Evolutionary conservation across 2,113 vertebrate species (phyloP).

Genomic region (Carollia perspicillata): DNA sequence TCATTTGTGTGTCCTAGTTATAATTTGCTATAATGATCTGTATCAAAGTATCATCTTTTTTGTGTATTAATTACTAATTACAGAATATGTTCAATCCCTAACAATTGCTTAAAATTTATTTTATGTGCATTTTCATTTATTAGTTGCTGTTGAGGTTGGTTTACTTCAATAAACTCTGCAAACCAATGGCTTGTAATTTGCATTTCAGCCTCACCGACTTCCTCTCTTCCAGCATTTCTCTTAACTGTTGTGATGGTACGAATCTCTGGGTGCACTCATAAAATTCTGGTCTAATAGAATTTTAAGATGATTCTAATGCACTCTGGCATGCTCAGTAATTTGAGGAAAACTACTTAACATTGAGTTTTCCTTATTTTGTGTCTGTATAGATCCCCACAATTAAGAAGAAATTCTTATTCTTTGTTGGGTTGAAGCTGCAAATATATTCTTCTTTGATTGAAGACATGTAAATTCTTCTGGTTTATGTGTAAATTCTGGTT

Average conservation of each 20-base stretch:
- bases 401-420: neutral
- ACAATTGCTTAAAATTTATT: slow-evolving; percentile 10
- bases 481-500: neutral
- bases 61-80: slow-evolving; percentile 3
- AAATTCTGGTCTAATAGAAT: neutral
- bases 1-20: neutral
- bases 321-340: neutral
- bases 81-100: neutral
- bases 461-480: neutral
- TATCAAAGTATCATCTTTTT: neutral
- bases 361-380: neutral
- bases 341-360: neutral
- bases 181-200: neutral
- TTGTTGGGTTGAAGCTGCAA: neutral
- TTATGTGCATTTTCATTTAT: neutral
- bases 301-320: neutral
- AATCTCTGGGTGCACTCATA: neutral
- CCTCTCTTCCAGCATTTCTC: neutral
- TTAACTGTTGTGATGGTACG: neutral
- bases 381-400: neutral
- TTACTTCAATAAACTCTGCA: neutral
- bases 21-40: neutral
- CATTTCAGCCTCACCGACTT: neutral
- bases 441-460: neutral
- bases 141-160: neutral